These are phyloP conservation scores for Diarsia dahlii DNA, from an alignment of 2,888 invertebrate species.

Conservation along the genomic window DNA sequence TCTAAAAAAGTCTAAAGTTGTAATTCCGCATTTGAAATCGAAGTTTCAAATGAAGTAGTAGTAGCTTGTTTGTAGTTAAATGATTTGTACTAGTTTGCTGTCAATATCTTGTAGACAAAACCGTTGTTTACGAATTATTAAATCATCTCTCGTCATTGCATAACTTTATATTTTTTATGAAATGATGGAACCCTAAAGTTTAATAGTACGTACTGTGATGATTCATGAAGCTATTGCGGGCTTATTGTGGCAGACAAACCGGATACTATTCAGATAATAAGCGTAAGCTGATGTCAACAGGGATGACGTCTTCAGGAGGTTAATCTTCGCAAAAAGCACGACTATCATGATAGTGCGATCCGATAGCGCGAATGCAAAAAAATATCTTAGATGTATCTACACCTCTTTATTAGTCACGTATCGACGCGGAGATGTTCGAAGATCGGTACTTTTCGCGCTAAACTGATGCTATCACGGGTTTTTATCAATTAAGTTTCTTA, in stretches of 20 bases:
- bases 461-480: constrained; percentile 20
- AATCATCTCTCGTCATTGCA: not conserved
- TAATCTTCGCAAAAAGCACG: constrained; percentile 73
- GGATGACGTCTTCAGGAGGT: constrained; percentile 79
- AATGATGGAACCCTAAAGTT: constrained; percentile 65
- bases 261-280: constrained; percentile 81
- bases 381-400: constrained; percentile 51
- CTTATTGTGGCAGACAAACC: constrained; percentile 76
- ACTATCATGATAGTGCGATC: constrained; percentile 67
- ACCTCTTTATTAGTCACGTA: constrained; percentile 62
- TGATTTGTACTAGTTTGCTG: constrained; percentile 15
- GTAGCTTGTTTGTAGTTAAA: constrained; percentile 2
- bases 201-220: constrained; percentile 67
- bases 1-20: constrained; percentile 55
- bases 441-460: constrained; percentile 29
- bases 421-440: constrained; percentile 38
- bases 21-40: constrained; percentile 61
- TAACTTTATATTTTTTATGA: constrained; percentile 1
- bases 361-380: constrained; percentile 62
- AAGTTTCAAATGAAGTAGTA: constrained; percentile 15
- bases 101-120: constrained; percentile 2
- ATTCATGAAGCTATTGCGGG: constrained; percentile 73
- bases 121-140: constrained; percentile 3
- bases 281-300: constrained; percentile 85
- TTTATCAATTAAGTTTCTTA: constrained; percentile 15